Evolutionary conservation across 1,140 invertebrate genomes (phyloP).

Genomic region (Propsilocerus akamusi): DNA sequence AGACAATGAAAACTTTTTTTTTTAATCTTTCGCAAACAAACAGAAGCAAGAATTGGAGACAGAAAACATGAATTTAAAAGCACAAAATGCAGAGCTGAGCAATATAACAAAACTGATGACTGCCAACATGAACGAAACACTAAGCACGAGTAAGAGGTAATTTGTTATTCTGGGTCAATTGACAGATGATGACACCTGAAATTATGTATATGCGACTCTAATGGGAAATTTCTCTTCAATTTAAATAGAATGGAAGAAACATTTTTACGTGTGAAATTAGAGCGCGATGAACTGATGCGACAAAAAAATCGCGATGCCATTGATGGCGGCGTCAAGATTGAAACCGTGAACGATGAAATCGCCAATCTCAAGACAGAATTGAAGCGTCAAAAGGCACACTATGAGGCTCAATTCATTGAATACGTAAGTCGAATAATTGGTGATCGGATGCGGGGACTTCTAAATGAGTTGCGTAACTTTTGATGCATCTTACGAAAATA

Average conservation of each 20-base stretch:
- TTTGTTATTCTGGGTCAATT: no score
- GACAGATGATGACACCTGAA: no score
- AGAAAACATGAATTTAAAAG: constrained; percentile 19
- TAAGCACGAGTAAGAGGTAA: constrained; percentile 13
- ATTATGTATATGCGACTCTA: no score
- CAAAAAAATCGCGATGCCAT: constrained; percentile 13
- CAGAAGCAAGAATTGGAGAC: constrained; percentile 19
- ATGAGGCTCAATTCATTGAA: constrained; percentile 23
- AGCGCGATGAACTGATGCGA: constrained; percentile 20
- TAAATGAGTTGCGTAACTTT: no score
- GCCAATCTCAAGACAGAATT: constrained; percentile 10
- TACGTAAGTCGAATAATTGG: constrained; percentile 14
- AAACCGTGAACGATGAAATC: constrained; percentile 9
- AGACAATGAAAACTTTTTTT: neutral
- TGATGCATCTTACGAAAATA: no score
- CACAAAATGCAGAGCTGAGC: constrained; percentile 20
- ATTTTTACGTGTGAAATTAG: constrained; percentile 20
- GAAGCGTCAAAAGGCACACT: constrained; percentile 20
- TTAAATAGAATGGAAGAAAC: constrained; percentile 20
- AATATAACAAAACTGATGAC: constrained; percentile 21
- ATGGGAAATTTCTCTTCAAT: neutral
- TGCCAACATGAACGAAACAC: constrained; percentile 23
- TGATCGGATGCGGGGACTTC: no score
- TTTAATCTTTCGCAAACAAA: neutral
- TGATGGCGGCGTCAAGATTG: constrained; percentile 13